phyloP scores from a whole-genome alignment of 2,113 vertebrate species.

The Plectropomus leopardus region DNA sequence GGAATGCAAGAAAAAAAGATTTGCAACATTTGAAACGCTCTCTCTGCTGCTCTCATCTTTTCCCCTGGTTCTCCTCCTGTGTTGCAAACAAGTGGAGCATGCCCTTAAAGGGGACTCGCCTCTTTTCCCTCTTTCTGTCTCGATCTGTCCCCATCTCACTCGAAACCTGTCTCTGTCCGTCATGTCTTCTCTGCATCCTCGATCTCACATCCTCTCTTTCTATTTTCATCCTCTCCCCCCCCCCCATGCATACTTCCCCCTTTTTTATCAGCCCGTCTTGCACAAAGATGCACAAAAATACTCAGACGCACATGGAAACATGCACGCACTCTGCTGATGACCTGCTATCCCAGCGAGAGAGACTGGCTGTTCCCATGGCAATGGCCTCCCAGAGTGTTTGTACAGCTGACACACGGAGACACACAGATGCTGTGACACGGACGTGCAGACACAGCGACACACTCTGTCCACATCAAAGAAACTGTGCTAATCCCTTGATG shows the following conservation, averaged over 20 bases:
- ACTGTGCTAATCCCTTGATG: conserved; percentile 49
- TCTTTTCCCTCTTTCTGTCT: conserved; percentile 25
- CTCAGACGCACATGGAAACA: conserved; percentile 50
- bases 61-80: conserved; percentile 13
- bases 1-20: conserved; percentile 29
- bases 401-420: conserved; percentile 76
- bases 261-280: not conserved
- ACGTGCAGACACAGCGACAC: conserved; percentile 20
- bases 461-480: conserved; percentile 69
- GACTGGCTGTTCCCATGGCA: conserved; percentile 72
- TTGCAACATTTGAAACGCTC: conserved; percentile 27
- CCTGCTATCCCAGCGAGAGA: conserved; percentile 63
- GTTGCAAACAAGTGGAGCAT: conserved; percentile 59
- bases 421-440: conserved; percentile 20
- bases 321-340: conserved; percentile 53
- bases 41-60: conserved; percentile 34
- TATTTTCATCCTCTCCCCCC: conserved; percentile 39
- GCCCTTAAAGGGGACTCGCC: conserved; percentile 54
- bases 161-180: conserved; percentile 4
- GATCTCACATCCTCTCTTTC: conserved; percentile 42
- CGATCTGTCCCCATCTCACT: conserved; percentile 22
- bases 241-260: conserved; percentile 39
- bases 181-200: conserved; percentile 29
- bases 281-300: conserved; percentile 52
- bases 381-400: conserved; percentile 79